Base-by-base conservation (phyloP, 2,888 invertebrate genomes). In the Polyploca ridens region DNA sequence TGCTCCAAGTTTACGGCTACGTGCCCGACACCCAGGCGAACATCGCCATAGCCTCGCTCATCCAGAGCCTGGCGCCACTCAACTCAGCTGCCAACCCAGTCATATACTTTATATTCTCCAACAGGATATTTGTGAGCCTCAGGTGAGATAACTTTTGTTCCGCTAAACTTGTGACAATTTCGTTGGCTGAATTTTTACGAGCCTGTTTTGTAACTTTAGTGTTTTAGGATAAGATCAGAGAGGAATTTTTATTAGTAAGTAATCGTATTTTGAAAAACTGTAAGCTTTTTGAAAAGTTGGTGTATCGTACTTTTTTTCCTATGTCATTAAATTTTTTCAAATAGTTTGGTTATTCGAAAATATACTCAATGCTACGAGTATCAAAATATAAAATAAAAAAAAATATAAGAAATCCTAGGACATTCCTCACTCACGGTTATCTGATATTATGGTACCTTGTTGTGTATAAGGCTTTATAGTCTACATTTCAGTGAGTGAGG, bases 31-130 rank as follows among this genome's bases (percentile, higher is more conserved):
- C 97, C 0, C 97, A 97, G 83, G 96, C 96, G 0, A 97, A 96
- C 86, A 96, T 97, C 33, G 98, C 98, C 16, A 96, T 98, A 58
- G 97, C 98, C 10, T 97, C 98, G 1, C 97, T 99, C 81, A 97
- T 99, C 73, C 98, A 98, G 85, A 98, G 98, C 86, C 91, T 99
- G 72, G 97, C 98, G 0, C 98, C 98, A 0, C 94, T 99, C 66
- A 99, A 99, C 94, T 98, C 98, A 0, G 98, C 98, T 0, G 98
- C 98, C 63, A 99, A 99, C 90, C 99, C 99, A 0, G 95, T 98
- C 79, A 99, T 99, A 77, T 99, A 98, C 92, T 98, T 98, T 83
- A 95, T 99, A 78, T 99, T 98, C 93, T 98, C 98, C 41, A 98
- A 98, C 62, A 96, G 97, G 75, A 96, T 98, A 78, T 98, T 98